Conservation (phyloP, 2,113 vertebrate genomes). For the Dicrurus megarhynchus region DNA sequence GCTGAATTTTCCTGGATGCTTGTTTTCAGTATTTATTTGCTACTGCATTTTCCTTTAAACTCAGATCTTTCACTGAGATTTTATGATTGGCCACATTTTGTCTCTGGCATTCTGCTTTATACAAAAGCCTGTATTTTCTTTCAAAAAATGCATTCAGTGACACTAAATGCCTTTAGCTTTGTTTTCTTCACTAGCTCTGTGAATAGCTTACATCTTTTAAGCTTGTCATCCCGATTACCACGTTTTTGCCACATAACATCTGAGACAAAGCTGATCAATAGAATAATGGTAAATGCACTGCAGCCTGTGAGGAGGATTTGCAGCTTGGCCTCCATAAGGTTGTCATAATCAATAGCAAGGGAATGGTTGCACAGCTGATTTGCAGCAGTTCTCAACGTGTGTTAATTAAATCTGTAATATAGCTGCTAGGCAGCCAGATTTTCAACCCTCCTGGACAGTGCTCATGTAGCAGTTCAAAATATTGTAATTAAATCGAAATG, state of each 20-base stretch:
- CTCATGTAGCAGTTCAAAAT: neutral
- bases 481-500: neutral
- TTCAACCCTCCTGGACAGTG: neutral
- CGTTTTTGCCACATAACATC: neutral
- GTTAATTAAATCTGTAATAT: constrained; percentile 56
- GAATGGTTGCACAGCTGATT: constrained; percentile 28
- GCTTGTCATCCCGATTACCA: neutral
- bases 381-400: neutral
- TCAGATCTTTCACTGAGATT: neutral
- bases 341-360: constrained; percentile 39
- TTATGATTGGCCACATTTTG: neutral
- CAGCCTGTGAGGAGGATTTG: neutral
- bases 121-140: neutral
- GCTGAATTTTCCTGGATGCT: neutral
- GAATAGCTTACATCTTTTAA: constrained; percentile 37
- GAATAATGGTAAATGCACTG: neutral
- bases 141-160: neutral
- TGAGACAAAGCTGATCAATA: constrained; percentile 39
- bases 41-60: neutral
- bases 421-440: constrained; percentile 22
- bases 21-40: constrained; percentile 3
- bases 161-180: neutral
- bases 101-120: neutral
- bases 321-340: constrained; percentile 32
- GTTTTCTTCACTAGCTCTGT: neutral